Evolutionary conservation across 2,888 invertebrate species (phyloP), one percentile per base, ranked within the genome.

Genomic region (Melanostoma mellinum): DNA sequence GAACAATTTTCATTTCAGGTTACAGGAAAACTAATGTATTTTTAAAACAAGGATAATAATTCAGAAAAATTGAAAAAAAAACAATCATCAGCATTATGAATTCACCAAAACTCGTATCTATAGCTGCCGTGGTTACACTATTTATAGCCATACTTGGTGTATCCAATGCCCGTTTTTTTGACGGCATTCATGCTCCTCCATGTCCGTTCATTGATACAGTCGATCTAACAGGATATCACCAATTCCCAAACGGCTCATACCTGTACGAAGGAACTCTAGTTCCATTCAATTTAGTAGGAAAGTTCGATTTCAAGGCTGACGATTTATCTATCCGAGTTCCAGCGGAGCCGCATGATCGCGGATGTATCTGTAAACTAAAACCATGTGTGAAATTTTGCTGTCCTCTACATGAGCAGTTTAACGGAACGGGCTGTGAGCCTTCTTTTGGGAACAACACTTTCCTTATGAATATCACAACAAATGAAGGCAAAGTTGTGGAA

Each of bases 361-460:
- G 90, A 2, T 92, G 91, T 71, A 87, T 91, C 33, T 91, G 91
- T 71, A 86, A 88, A 30, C 42, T 91, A n/a, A 89, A 88, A 81
- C 80, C 88, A 1, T 92, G 92, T 74, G 86, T 91, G 3, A 89
- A 91, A 44, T 88, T 91, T 9, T 92, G 92, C 74, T 92, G 92
- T 76, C 89, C 89, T 0, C 71, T 73, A 0, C 87, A 87, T 0
- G 84, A 87, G 61, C 85, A 87, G 6, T 90, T 88, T 58, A 86
- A 86, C 63, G 55, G 61, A 8, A 55, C 80, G 10, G 46, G 6
- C 30, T 86, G 86, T 33, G 46, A 58, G 2, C 50, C 53, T 0
- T 48, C 52, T n/a, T 61, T 71, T 6, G 36, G 46, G 1, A 77
- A 61, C 5, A 44, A 32, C 30, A 85, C 48, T 3, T 69, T 74